Evolutionary conservation across 2,888 invertebrate genomes (phyloP), one percentile per base, ranked within the genome.

Genomic region (Acanthosepion esculentum): DNA sequence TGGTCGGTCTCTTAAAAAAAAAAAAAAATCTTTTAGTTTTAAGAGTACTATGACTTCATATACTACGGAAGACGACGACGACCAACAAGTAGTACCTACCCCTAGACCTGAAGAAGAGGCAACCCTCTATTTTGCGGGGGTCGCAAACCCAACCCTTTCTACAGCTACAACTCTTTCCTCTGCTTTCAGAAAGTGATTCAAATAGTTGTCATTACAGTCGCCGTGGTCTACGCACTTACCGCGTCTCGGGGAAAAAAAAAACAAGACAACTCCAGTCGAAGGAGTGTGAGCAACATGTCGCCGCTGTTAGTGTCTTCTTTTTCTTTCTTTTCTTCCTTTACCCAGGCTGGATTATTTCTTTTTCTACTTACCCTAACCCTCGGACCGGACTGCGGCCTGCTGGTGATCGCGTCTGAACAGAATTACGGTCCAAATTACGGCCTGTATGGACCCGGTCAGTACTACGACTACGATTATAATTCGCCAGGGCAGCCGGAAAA

Each of bases 121-220:
- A 78, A 15, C n/a, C 78, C 78, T 78, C n/a, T n/a, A n/a, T 78
- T 78, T 78, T 78, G 78, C n/a, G 78, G n/a, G 78, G 78, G n/a
- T 78, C 78, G n/a, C 78, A 33, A 18, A 33, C n/a, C n/a, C 78
- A 78, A n/a, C 78, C n/a, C 10, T 78, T n/a, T n/a, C n/a, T 64
- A 26, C 64, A 26, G 8, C 23, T 26, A 23, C 26, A 64, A 64
- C 64, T 64, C 64, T 23, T 26, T 50, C 8, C 64, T 10, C 29
- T n/a, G 8, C n/a, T 10, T 1, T 7, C 23, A 78, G 0, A 55
- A 55, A 5, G 5, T 18, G 55, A 55, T 18, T 6, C 20, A 7
- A 23, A 59, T 23, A 23, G 5, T 23, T n/a, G n/a, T n/a, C 78
- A 5, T 78, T 12, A 15, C 5, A 5, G 78, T n/a, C 23, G 18